Percentiles rank a stretch among this genome's conserved stretches.
phyloP scores from a whole-genome alignment of 2,113 vertebrate species.

The Anolis carolinensis region DNA sequence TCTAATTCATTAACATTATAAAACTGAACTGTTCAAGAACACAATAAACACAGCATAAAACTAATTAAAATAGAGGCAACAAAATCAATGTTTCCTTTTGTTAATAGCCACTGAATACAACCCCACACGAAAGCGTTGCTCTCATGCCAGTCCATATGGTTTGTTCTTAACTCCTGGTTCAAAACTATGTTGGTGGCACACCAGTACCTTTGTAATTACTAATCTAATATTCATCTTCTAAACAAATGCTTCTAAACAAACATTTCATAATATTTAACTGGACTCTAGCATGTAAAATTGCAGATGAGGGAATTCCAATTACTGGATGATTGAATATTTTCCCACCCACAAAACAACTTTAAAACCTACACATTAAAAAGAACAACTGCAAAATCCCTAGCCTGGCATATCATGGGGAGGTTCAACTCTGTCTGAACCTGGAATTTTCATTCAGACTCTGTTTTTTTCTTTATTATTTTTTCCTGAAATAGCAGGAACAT shows the following conservation, averaged over 20 bases:
- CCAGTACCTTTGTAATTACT: neutral
- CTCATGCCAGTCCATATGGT: neutral
- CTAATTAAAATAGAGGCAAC: constrained; percentile 2
- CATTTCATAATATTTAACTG: neutral
- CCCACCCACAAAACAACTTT: neutral
- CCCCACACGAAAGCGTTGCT: neutral
- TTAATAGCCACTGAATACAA: neutral
- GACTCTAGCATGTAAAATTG: neutral
- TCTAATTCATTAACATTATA: constrained; percentile 21
- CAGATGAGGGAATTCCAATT: neutral
- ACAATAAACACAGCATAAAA: neutral
- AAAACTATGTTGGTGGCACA: neutral
- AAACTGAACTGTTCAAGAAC: neutral
- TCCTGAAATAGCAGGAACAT: too few species aligned
- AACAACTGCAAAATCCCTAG: neutral
- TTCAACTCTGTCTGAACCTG: too few species aligned
- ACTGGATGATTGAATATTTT: neutral
- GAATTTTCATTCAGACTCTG: neutral
- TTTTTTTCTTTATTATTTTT: neutral
- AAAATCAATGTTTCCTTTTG: neutral
- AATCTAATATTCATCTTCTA: neutral
- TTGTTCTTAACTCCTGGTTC: neutral
- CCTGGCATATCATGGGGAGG: neutral
- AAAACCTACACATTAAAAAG: neutral
- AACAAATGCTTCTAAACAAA: neutral